Evolutionary conservation across 2,888 invertebrate species (phyloP).

Genomic region (Torymus aiolomorphi): DNA sequence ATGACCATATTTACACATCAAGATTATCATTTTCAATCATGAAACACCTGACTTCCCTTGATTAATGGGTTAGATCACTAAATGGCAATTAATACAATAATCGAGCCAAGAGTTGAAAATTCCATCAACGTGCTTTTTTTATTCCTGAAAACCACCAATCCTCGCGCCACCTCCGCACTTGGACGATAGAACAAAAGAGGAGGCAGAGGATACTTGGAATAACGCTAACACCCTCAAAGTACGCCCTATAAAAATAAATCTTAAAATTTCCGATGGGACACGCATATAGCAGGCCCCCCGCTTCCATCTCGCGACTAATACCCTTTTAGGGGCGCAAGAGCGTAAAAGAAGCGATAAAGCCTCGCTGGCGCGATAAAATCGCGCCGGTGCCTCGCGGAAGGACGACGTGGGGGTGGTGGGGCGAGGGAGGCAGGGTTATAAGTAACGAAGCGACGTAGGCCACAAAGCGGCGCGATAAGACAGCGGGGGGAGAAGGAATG

Average conservation of each 20-base stretch:
- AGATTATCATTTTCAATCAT: too few species aligned
- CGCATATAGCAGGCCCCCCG: background rate
- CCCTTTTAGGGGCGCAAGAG: conserved; percentile 27
- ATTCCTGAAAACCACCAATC: too few species aligned
- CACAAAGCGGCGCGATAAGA: background rate
- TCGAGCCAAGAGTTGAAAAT: too few species aligned
- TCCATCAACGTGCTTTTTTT: too few species aligned
- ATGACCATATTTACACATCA: too few species aligned
- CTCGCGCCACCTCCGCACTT: too few species aligned
- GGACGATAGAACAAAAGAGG: too few species aligned
- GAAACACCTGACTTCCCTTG: too few species aligned
- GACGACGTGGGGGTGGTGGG: too few species aligned
- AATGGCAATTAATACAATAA: too few species aligned
- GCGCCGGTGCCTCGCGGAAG: background rate
- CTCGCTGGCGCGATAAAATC: conserved; percentile 36
- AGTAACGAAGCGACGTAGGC: conserved; percentile 8
- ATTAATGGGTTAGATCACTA: too few species aligned
- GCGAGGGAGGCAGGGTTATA: background rate
- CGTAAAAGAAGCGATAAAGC: conserved; percentile 52
- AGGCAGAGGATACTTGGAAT: conserved; percentile 1
- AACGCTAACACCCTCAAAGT: background rate
- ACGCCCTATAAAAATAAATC: conserved; percentile 32
- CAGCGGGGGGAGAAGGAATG: background rate
- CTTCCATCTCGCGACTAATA: conserved; percentile 34
- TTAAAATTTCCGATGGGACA: conserved; percentile 40